Evolutionary conservation across 2,113 vertebrate species (phyloP).

Genomic region (Australoheros scitulus): DNA sequence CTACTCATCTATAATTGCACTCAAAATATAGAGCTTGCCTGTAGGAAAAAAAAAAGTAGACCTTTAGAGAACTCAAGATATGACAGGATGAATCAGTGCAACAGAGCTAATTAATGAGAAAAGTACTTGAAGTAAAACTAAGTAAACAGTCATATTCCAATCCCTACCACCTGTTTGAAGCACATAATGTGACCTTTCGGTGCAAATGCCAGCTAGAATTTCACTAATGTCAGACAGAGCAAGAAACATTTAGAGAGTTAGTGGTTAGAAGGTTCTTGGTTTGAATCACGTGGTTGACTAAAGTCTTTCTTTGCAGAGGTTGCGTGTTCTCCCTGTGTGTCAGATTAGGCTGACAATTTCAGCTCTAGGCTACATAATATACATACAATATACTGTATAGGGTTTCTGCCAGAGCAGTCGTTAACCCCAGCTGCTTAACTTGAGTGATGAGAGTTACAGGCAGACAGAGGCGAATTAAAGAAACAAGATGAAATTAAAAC

Average conservation of each 20-base stretch:
- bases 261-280: neutral
- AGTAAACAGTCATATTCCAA: neutral
- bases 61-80: neutral
- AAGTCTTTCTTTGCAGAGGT: neutral
- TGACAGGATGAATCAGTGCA: neutral
- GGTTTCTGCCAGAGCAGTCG: no score
- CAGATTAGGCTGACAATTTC: neutral
- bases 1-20: conserved; percentile 23
- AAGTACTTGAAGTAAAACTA: neutral
- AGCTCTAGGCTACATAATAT: no score
- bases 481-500: neutral
- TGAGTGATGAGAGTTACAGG: neutral
- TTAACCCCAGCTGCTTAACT: no score
- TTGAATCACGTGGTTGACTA: neutral
- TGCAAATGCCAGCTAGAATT: neutral
- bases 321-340: neutral
- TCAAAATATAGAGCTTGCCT: conserved; percentile 9
- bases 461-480: neutral
- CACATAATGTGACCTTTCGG: neutral
- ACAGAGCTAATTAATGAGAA: neutral
- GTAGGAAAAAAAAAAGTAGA: neutral
- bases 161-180: neutral
- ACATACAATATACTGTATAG: no score
- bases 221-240: neutral
- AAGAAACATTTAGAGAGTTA: neutral